phyloP scores from a whole-genome alignment of 2,797 vertebrate genomes.

The Mallotus villosus region DNA sequence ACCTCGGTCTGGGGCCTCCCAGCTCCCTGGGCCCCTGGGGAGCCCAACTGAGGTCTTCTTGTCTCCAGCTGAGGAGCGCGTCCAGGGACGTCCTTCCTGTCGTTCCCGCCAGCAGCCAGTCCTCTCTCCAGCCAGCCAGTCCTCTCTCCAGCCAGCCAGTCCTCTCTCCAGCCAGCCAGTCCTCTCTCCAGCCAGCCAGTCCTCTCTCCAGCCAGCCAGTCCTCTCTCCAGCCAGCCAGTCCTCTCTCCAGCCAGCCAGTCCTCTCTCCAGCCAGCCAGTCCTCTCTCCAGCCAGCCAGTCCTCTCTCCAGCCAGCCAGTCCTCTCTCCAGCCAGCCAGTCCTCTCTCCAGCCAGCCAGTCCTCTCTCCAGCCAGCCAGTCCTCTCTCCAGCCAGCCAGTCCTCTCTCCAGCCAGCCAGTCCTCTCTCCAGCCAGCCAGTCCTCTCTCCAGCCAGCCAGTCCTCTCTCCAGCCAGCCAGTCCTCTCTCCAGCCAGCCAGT shows the following conservation, averaged over 20 bases:
- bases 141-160: no score
- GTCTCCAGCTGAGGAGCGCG: constrained; percentile 58
- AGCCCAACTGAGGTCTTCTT: constrained; percentile 55
- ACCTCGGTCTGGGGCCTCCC: constrained; percentile 19
- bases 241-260: constrained; percentile 66
- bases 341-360: no score
- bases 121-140: constrained; percentile 66
- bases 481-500: constrained; percentile 66
- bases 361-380: constrained; percentile 66
- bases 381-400: no score
- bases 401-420: constrained; percentile 66
- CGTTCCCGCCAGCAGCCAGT: no score
- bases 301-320: no score
- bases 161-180: constrained; percentile 66
- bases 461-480: no score
- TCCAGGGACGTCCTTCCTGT: constrained; percentile 52
- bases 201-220: constrained; percentile 66
- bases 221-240: no score
- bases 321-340: constrained; percentile 66
- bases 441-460: constrained; percentile 66
- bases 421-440: no score
- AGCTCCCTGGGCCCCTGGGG: constrained; percentile 39
- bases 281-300: constrained; percentile 66
- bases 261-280: no score
- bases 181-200: no score